Evolutionary conservation across 2,888 invertebrate species (phyloP), one percentile per base, ranked within the genome.

Genomic region (Kuschelorhynchus macadamiae): DNA sequence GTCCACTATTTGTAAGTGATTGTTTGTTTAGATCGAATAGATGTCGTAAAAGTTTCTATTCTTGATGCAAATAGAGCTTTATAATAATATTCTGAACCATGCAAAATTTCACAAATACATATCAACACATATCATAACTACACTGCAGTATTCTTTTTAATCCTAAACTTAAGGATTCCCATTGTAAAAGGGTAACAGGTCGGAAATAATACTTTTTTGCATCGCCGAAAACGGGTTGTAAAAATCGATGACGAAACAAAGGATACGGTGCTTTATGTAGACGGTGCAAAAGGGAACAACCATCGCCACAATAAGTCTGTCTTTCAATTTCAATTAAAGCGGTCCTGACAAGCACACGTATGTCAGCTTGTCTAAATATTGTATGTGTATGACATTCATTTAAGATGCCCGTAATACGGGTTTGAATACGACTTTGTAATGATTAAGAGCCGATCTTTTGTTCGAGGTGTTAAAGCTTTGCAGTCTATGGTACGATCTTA

Each of bases 331-430:
- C 49, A 60, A 60, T 60, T 60, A 60, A 32, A 25, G 2, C 30
- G 47, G 47, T 14, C 16, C 30, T 14, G 17, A 25, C 55, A 55
- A 55, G 41, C 18, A 55, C 39, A 21, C 39, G 39, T n/a, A 32
- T 21, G 44, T 17, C 44, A 9, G 47, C 65, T 50, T 65, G 65
- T 65, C 65, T 41, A 65, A 65, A 65, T 65, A 65, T 65, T 65
- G 65, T 41, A 50, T 57, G 65, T 33, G 30, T 46, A 55, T 63
- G 63, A 56, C 63, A 56, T 16, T 53, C 20, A 41, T 32, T 62
- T 53, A 42, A 62, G 62, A 53, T 53, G 20, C 25, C 32, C 11
- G 12, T 60, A 47, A 50, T 60, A 60, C 50, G 50, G 49, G 50
- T 60, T 20, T 56, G 56, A 56, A 56, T 56, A 20, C 18, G n/a